Percentiles rank a stretch among this genome's conserved stretches.
These are phyloP conservation scores for Aradus depressus DNA, from an alignment of 2,888 invertebrate species.

Conservation along the genomic window DNA sequence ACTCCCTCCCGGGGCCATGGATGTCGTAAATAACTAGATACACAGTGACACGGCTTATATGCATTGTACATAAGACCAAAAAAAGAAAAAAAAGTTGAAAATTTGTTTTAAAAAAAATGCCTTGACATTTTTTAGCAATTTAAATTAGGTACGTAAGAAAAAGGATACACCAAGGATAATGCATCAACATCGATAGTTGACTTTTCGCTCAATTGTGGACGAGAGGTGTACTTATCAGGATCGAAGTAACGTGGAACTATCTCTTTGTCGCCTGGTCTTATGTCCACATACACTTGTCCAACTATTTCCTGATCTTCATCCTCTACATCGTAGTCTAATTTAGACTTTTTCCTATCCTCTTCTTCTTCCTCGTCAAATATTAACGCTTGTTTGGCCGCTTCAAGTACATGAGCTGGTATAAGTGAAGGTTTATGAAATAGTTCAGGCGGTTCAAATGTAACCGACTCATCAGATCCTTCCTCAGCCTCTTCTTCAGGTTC, in stretches of 20 bases:
- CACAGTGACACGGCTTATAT: no score
- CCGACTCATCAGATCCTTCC: no score
- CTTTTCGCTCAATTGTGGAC: slow-evolving; percentile 42
- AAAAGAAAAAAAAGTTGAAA: no score
- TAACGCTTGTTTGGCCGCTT: no score
- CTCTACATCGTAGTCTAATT: not conserved
- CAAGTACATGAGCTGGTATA: no score
- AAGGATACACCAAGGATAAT: slow-evolving; percentile 59
- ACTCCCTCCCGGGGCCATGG: no score
- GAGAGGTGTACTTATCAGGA: slow-evolving; percentile 46
- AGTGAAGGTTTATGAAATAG: not conserved
- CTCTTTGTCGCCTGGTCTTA: slow-evolving; percentile 27
- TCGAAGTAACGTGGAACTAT: slow-evolving; percentile 34
- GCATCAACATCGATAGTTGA: slow-evolving; percentile 48
- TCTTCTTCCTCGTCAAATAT: not conserved
- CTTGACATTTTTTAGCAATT: no score
- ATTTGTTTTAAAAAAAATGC: no score
- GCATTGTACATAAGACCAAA: no score
- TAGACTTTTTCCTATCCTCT: not conserved
- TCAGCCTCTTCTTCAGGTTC: no score
- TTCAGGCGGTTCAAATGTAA: not conserved
- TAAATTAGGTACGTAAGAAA: no score
- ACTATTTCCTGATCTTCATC: not conserved
- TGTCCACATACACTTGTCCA: slow-evolving; percentile 4
- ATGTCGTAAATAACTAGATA: no score